phyloP scores from a whole-genome alignment of 1,140 invertebrate species.

The Pogonognathellus flavescens region DNA sequence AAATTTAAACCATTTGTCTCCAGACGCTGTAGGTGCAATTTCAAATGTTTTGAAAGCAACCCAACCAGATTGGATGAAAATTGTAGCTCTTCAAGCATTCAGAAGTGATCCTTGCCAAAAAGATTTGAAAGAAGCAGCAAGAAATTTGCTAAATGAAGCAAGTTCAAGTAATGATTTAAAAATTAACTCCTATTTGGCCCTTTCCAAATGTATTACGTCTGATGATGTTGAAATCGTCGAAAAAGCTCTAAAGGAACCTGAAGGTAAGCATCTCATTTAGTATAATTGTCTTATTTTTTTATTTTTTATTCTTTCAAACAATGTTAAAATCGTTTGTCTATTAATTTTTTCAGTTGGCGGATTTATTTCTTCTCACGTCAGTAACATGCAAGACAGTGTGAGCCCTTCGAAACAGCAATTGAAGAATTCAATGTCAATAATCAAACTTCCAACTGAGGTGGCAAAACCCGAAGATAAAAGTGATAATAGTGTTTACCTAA shows the following conservation, averaged over 20 bases:
- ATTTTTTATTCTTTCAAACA: not conserved
- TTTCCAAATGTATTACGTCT: conserved; percentile 81
- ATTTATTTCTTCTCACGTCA: conserved; percentile 86
- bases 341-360: conserved; percentile 78
- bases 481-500: no score
- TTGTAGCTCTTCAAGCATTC: conserved; percentile 85
- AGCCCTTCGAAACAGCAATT: conserved; percentile 78
- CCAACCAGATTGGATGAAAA: conserved; percentile 74
- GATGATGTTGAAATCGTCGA: conserved; percentile 79
- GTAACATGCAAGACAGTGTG: conserved; percentile 81
- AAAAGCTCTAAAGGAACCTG: conserved; percentile 79
- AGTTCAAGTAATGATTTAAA: conserved; percentile 88
- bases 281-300: conserved; percentile 71
- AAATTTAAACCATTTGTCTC: conserved; percentile 80
- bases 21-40: conserved; percentile 75
- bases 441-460: conserved; percentile 76
- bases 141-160: conserved; percentile 77
- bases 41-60: conserved; percentile 75
- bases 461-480: conserved; percentile 81
- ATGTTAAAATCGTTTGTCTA: not conserved
- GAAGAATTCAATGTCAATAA: conserved; percentile 76
- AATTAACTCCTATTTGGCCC: conserved; percentile 85
- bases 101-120: conserved; percentile 77
- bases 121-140: conserved; percentile 73
- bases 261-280: conserved; percentile 68